Base-by-base conservation (phyloP, 2,797 vertebrate species). In the Spheniscus humboldti region DNA sequence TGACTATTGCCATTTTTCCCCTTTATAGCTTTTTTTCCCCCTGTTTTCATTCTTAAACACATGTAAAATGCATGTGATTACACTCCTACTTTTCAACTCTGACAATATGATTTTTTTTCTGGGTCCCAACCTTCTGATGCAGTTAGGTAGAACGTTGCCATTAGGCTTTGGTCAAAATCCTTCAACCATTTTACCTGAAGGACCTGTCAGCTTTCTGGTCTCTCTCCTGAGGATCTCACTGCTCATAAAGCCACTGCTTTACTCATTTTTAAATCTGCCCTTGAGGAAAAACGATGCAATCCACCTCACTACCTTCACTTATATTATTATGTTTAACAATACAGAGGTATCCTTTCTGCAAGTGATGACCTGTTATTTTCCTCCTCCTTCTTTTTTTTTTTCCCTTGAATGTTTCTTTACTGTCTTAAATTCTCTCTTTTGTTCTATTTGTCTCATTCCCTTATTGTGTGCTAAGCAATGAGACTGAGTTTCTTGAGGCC, bases 91-190 rank as follows among this genome's bases (percentile, higher is more conserved):
- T 75, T 78, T 74, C 16, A 55, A 0, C 14, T 67, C 19, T 47
- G 6, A 43, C 13, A 13, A 10, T 18, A 23, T 2, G 17, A 22
- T 41, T 22, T 82, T 72, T 67, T 41, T 71, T 33, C 30, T 13
- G 1, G 1, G 9, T 73, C 23, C 9, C 3, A 80, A 8, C 0
- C 5, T 53, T 57, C 39, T 37, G 17, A 22, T 56, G 22, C 4
- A 67, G 10, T 71, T 80, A 39, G 13, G 8, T 10, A 43, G 52
- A 84, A 52, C 6, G 74, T 91, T 83, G 8, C 8, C 28, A 13
- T 56, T 55, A 35, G 3, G 28, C 17, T 18, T 18, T 3, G 0
- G 8, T 93, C n/a, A 64, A 39, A 48, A 45, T 37, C 39, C 28
- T 57, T 89, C 33, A 55, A 8, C 2, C 3, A 8, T 37, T 91